A percentile compares a stretch with the other conserved stretches of the same genome.
phyloP scores from a whole-genome alignment of 2,888 invertebrate genomes.

The Onchidella celtica region DNA sequence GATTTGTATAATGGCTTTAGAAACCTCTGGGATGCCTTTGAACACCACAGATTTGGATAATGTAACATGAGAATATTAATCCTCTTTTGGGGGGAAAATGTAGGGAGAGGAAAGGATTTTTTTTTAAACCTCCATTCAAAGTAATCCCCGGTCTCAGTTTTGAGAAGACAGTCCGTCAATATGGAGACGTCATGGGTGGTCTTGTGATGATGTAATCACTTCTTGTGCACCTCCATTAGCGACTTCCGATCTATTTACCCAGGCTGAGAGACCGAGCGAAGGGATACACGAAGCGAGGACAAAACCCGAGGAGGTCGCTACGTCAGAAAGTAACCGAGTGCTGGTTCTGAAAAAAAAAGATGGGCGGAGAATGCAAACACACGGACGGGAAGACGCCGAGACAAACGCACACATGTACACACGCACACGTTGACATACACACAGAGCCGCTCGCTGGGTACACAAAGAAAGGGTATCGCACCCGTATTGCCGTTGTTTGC shows the following conservation, averaged over 20 bases:
- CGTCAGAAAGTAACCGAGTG: constrained; percentile 1
- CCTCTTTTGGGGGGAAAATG: background rate
- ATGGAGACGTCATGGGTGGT: background rate
- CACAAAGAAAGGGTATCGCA: constrained; percentile 9
- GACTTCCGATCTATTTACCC: background rate
- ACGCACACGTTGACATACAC: background rate
- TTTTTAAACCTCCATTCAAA: background rate
- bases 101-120: background rate
- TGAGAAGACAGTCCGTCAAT: background rate
- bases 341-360: background rate
- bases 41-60: no score
- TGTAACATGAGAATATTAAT: no score
- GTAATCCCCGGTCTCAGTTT: background rate
- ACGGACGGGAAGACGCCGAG: background rate
- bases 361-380: constrained; percentile 4
- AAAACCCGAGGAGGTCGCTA: background rate
- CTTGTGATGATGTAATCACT: background rate
- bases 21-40: no score
- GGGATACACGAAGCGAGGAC: background rate
- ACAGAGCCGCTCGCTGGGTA: background rate
- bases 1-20: no score
- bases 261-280: background rate
- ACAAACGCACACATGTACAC: background rate
- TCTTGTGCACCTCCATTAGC: constrained; percentile 13
- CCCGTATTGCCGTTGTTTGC: background rate